Conservation (phyloP, 2,113 vertebrate genomes). For the Carlito syrichta region DNA sequence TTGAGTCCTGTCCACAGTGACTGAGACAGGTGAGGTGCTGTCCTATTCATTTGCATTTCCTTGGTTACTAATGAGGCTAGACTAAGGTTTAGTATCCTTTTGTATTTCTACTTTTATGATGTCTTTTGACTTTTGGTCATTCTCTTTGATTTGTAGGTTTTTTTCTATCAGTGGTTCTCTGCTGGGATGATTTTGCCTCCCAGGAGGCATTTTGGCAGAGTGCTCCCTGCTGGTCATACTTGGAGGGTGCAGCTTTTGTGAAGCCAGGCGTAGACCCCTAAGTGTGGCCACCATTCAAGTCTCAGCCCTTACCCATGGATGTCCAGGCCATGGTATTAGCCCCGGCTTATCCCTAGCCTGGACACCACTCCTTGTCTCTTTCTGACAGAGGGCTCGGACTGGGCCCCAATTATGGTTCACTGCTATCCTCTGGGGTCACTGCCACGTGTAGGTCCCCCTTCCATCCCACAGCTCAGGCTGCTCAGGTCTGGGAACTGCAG, state of each 20-base stretch:
- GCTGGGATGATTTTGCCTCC: background rate
- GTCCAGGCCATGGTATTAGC: background rate
- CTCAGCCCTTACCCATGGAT: background rate
- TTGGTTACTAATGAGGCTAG: accelerated
- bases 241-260: background rate
- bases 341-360: background rate
- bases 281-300: no score
- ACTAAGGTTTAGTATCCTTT: no score
- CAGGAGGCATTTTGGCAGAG: background rate
- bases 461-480: background rate
- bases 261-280: background rate
- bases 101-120: background rate
- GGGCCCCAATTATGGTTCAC: background rate
- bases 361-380: background rate
- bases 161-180: background rate
- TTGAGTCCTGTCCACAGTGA: accelerated
- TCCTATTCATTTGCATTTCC: background rate
- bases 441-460: background rate
- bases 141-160: background rate
- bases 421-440: background rate
- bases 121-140: background rate
- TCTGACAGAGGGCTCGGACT: background rate
- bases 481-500: background rate
- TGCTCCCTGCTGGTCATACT: background rate
- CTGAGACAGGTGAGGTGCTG: accelerated